Conservation (phyloP, 2,113 vertebrate species). For the Xenopus borealis region DNA sequence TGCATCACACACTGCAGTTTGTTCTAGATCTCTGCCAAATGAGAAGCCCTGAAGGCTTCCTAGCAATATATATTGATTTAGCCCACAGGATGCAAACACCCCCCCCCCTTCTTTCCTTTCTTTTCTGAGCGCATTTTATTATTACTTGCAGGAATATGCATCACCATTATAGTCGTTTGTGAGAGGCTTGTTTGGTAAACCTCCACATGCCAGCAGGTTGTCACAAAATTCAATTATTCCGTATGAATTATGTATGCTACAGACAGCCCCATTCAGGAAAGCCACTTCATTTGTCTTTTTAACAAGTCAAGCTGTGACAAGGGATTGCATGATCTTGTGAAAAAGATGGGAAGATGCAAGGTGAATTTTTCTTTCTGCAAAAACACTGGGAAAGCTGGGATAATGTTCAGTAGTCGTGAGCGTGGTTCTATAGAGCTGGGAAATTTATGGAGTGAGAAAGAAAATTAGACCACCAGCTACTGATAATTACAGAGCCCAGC, state of each 20-base stretch:
- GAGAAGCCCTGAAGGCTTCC: not conserved
- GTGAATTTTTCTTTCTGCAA: slow-evolving; percentile 13
- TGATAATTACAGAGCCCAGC: too few relatives aligned
- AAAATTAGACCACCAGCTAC: too few relatives aligned
- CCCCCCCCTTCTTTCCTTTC: not conserved
- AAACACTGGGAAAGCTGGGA: slow-evolving; percentile 13
- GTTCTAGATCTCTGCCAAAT: not conserved
- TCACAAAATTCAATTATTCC: slow-evolving; percentile 46
- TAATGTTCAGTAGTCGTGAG: slow-evolving; percentile 20
- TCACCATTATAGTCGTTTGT: slow-evolving; percentile 44
- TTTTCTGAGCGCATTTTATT: slow-evolving; percentile 24
- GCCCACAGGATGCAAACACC: not conserved
- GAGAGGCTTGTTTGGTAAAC: slow-evolving; percentile 39
- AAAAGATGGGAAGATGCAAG: slow-evolving; percentile 14
- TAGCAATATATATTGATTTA: slow-evolving; percentile 13
- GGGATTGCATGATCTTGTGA: slow-evolving; percentile 41
- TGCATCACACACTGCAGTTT: too few relatives aligned
- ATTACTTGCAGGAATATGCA: slow-evolving; percentile 41
- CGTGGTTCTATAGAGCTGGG: not conserved
- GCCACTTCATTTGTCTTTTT: slow-evolving; percentile 47
- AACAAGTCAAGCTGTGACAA: slow-evolving; percentile 45
- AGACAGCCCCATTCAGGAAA: slow-evolving; percentile 43
- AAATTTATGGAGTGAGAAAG: too few relatives aligned
- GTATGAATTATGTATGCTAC: slow-evolving; percentile 44
- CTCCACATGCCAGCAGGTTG: slow-evolving; percentile 42